phyloP scores from a whole-genome alignment of 2,113 vertebrate genomes.

The Aspiorhynchus laticeps region DNA sequence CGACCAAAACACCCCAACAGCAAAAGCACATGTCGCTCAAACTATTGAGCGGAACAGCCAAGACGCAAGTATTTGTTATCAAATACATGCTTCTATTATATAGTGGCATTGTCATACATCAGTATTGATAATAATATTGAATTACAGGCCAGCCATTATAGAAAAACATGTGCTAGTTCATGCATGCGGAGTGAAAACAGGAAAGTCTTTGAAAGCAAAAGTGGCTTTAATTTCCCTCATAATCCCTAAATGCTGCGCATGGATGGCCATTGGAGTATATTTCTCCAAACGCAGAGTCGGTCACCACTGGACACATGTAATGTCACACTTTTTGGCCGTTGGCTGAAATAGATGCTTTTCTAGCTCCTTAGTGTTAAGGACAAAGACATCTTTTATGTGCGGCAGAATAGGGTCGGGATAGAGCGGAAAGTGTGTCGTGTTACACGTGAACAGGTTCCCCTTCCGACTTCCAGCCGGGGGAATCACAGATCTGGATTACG shows the following conservation, averaged over 20 bases:
- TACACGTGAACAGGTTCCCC: constrained; percentile 67
- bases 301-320: constrained; percentile 69
- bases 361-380: constrained; percentile 53
- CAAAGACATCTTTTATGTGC: constrained; percentile 71
- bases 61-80: constrained; percentile 16
- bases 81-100: constrained; percentile 34
- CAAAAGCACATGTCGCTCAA: constrained; percentile 8
- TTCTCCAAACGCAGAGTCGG: constrained; percentile 64
- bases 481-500: constrained; percentile 63
- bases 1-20: neutral
- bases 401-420: constrained; percentile 47
- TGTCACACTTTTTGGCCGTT: constrained; percentile 66
- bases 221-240: constrained; percentile 7
- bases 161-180: constrained; percentile 16
- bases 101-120: constrained; percentile 40
- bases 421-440: constrained; percentile 66
- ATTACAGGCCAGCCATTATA: constrained; percentile 50
- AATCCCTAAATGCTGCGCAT: constrained; percentile 8
- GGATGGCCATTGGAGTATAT: constrained; percentile 10
- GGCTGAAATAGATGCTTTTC: constrained; percentile 52
- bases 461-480: constrained; percentile 58
- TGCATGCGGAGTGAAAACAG: constrained; percentile 35
- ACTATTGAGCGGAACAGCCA: constrained; percentile 48
- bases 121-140: constrained; percentile 49
- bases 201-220: constrained; percentile 25